Conservation (phyloP, 2,797 vertebrate species). For the Hylomyscus alleni region DNA sequence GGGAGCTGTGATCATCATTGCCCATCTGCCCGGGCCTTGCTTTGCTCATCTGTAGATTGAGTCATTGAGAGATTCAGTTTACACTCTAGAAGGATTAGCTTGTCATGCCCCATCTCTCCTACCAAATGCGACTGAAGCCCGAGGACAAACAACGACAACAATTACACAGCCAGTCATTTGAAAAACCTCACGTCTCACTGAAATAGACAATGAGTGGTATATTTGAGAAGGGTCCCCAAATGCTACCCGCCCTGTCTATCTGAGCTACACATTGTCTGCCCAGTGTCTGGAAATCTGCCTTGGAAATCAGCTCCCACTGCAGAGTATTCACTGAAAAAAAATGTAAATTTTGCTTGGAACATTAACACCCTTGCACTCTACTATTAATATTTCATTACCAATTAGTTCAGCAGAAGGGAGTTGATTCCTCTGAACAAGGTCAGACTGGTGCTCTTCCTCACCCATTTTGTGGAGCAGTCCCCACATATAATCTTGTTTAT, state of each 20-base stretch:
- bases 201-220: neutral
- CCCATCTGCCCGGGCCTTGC: neutral
- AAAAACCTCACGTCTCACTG: neutral
- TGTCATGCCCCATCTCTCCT: neutral
- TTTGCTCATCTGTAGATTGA: constrained; percentile 54
- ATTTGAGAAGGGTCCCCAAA: neutral
- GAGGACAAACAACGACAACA: neutral
- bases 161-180: neutral
- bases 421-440: constrained; percentile 41
- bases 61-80: constrained; percentile 33
- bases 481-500: constrained; percentile 41
- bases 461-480: neutral
- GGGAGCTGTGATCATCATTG: neutral
- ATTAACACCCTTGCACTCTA: neutral
- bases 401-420: constrained; percentile 31
- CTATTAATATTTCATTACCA: constrained; percentile 43
- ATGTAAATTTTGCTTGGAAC: neutral
- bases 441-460: neutral
- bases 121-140: neutral
- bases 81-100: neutral
- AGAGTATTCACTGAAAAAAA: constrained; percentile 1
- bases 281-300: neutral
- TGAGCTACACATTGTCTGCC: constrained; percentile 2
- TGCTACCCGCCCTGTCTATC: neutral
- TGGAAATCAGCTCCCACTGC: constrained; percentile 1